Percentiles rank a stretch among this genome's conserved stretches.
Evolutionary conservation across 2,797 vertebrate genomes (phyloP).

Genomic region (Hippocampus kuda): DNA sequence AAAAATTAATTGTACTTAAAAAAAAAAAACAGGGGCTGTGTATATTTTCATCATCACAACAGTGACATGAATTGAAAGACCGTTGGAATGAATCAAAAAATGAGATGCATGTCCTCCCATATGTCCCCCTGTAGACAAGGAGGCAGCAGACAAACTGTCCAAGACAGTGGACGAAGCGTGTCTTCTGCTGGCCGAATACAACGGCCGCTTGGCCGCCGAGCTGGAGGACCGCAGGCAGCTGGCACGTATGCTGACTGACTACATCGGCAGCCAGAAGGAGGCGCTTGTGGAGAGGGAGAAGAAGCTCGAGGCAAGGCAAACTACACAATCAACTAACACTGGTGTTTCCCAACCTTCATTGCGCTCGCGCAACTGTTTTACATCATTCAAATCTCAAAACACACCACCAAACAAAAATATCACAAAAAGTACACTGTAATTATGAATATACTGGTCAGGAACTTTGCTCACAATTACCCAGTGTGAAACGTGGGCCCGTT

Average conservation of each 20-base stretch:
- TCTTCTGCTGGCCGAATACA: slow-evolving; percentile 92
- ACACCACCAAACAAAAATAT: background rate
- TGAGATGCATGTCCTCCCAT: background rate
- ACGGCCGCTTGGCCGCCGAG: slow-evolving; percentile 90
- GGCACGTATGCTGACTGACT: slow-evolving; percentile 92
- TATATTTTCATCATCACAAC: background rate
- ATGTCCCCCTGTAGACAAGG: slow-evolving; percentile 74
- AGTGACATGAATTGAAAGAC: background rate
- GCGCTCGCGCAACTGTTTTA: background rate
- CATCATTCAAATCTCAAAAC: no score
- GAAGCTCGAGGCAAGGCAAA: slow-evolving; percentile 80
- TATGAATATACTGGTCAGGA: no score
- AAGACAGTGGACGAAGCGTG: slow-evolving; percentile 97
- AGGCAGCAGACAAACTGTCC: slow-evolving; percentile 90
- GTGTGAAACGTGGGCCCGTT: no score
- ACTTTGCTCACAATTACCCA: no score
- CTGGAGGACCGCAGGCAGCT: slow-evolving; percentile 95
- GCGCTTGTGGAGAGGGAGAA: slow-evolving; percentile 88
- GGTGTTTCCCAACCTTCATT: background rate
- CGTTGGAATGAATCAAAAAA: background rate
- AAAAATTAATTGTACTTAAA: no score
- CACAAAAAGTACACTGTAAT: background rate
- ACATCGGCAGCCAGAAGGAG: slow-evolving; percentile 92
- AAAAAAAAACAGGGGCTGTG: background rate
- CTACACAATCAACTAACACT: background rate